Evolutionary conservation across 2,797 vertebrate genomes (phyloP).

Genomic region (Ctenosaura bakeri): DNA sequence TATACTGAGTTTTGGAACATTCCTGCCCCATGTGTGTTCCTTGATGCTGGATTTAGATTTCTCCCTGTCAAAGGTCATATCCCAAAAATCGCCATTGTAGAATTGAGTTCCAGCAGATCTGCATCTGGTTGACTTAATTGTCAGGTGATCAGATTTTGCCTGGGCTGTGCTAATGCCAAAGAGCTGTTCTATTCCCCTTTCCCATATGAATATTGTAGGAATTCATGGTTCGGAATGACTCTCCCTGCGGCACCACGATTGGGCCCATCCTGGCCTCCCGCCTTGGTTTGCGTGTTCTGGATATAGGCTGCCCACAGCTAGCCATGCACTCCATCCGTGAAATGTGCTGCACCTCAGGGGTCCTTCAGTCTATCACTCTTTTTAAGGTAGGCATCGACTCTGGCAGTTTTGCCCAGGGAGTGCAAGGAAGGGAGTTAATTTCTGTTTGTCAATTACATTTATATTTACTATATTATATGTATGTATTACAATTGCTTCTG

Average conservation of each 20-base stretch:
- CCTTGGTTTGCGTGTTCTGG: constrained; percentile 92
- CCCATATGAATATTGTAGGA: constrained; percentile 79
- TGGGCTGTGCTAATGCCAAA: neutral
- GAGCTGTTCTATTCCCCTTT: neutral
- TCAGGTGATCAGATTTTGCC: neutral
- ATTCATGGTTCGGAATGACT: constrained; percentile 96
- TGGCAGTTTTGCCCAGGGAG: accelerated
- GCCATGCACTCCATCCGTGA: constrained; percentile 98
- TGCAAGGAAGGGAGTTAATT: neutral
- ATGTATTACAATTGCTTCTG: neutral
- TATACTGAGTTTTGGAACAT: neutral
- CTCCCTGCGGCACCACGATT: constrained; percentile 92
- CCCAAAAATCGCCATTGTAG: neutral
- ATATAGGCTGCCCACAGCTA: constrained; percentile 92
- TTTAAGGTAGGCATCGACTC: constrained; percentile 87
- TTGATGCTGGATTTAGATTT: neutral
- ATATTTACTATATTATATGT: neutral
- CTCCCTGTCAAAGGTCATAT: neutral
- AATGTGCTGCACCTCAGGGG: constrained; percentile 95
- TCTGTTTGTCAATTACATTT: no score
- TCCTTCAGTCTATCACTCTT: constrained; percentile 91
- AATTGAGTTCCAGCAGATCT: neutral
- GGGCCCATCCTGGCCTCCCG: constrained; percentile 94
- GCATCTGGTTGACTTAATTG: neutral
- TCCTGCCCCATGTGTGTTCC: neutral